Evolutionary conservation across 2,797 vertebrate species (phyloP).

Genomic region (Lagorchestes hirsutus): DNA sequence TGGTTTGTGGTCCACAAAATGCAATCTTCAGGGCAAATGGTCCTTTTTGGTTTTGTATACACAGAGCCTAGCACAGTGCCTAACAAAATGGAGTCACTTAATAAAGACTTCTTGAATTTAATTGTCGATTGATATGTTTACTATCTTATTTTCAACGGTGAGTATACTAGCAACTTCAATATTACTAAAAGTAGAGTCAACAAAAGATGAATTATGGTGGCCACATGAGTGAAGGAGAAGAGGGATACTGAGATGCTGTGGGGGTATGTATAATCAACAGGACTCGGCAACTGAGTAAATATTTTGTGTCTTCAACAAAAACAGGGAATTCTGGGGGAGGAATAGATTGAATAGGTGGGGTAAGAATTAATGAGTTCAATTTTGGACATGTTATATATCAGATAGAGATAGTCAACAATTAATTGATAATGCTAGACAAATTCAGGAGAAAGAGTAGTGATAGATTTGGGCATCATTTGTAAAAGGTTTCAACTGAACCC

Average conservation of each 20-base stretch:
- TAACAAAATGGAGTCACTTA: not conserved
- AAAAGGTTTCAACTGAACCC: too few relatives aligned
- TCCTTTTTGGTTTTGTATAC: not conserved
- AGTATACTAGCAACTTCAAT: not conserved
- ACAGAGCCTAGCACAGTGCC: not conserved
- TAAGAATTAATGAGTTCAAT: not conserved
- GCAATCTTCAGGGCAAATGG: not conserved
- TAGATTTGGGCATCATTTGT: too few relatives aligned
- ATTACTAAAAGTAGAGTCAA: not conserved
- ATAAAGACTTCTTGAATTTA: not conserved
- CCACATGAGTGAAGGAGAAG: too few relatives aligned
- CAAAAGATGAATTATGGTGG: not conserved
- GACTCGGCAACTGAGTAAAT: not conserved
- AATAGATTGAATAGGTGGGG: not conserved
- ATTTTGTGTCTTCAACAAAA: not conserved
- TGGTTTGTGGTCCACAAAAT: not conserved
- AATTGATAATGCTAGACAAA: too few relatives aligned
- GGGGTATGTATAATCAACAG: not conserved
- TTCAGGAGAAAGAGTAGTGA: too few relatives aligned
- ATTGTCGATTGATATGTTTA: not conserved
- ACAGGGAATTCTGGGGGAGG: not conserved
- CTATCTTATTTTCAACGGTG: not conserved
- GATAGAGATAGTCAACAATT: too few relatives aligned
- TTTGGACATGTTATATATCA: not conserved
- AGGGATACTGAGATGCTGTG: not conserved